phyloP scores from a whole-genome alignment of 1,140 invertebrate species.

The Drosophila nebulosa region DNA sequence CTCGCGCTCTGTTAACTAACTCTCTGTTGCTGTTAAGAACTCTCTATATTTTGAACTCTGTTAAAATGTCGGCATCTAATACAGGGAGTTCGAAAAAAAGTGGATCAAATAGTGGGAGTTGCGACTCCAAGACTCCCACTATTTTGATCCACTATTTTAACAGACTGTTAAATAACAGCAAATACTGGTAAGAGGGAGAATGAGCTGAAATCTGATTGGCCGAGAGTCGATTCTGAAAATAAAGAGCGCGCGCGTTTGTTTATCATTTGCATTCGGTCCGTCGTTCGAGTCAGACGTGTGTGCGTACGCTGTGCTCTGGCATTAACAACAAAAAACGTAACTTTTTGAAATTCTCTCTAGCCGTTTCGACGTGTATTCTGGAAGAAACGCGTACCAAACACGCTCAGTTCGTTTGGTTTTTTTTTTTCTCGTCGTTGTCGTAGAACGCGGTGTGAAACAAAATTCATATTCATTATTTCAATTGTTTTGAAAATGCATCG shows the following conservation, averaged over 20 bases:
- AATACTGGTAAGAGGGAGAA: too few species aligned
- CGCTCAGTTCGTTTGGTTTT: background rate
- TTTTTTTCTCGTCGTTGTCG: too few species aligned
- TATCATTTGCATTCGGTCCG: conserved; percentile 42
- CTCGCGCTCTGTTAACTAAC: too few species aligned
- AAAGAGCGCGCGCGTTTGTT: background rate
- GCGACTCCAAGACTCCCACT: too few species aligned
- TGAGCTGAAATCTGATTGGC: too few species aligned
- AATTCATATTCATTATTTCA: conserved; percentile 9
- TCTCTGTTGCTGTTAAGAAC: too few species aligned
- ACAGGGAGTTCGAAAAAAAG: too few species aligned
- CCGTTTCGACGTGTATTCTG: conserved; percentile 21
- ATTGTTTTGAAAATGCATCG: conserved; percentile 33
- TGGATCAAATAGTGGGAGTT: background rate
- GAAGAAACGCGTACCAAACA: conserved; percentile 39
- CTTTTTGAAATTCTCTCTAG: background rate
- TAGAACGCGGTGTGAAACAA: conserved; percentile 16
- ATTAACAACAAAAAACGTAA: conserved; percentile 27
- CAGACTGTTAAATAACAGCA: too few species aligned
- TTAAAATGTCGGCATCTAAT: too few species aligned
- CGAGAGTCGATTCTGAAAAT: too few species aligned
- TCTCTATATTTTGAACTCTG: too few species aligned
- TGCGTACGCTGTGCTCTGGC: conserved; percentile 17
- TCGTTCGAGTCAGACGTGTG: conserved; percentile 39
- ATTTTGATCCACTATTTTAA: too few species aligned